Percentiles rank a stretch among this genome's conserved stretches.
Conservation (phyloP, 2,888 invertebrate species). For the Invenusta paracnida region DNA sequence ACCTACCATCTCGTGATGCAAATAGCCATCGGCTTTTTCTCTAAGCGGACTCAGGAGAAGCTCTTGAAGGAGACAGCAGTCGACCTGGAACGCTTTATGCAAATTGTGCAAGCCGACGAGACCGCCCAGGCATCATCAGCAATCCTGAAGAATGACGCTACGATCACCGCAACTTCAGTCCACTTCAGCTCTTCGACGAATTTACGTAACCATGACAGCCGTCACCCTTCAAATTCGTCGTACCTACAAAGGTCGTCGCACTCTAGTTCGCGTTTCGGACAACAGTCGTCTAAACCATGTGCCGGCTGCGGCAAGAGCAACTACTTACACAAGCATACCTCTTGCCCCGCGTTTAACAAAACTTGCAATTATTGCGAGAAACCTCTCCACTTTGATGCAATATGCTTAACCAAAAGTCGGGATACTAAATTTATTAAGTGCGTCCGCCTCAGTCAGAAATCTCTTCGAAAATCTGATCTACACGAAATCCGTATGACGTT, state of each 20-base stretch:
- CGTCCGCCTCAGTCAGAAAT: neutral
- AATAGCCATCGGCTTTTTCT: neutral
- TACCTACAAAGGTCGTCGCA: too few species aligned
- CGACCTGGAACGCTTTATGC: neutral
- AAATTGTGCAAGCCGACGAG: neutral
- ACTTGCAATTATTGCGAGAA: neutral
- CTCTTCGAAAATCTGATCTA: neutral
- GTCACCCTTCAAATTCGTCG: too few species aligned
- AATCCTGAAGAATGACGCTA: too few species aligned
- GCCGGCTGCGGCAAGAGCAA: too few species aligned
- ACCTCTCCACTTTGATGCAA: neutral
- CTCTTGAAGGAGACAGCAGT: neutral
- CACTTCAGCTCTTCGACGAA: too few species aligned
- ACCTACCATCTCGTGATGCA: neutral
- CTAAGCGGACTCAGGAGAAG: conserved; percentile 2
- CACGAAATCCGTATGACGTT: neutral
- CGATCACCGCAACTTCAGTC: too few species aligned
- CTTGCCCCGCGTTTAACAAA: too few species aligned
- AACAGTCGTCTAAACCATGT: too few species aligned
- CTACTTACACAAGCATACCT: too few species aligned
- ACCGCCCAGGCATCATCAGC: neutral
- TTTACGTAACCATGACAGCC: too few species aligned
- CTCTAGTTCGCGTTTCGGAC: too few species aligned
- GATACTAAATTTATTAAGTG: neutral
- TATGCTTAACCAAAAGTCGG: neutral